Conservation (phyloP, 2,888 invertebrate species). For the Papilio protenor region DNA sequence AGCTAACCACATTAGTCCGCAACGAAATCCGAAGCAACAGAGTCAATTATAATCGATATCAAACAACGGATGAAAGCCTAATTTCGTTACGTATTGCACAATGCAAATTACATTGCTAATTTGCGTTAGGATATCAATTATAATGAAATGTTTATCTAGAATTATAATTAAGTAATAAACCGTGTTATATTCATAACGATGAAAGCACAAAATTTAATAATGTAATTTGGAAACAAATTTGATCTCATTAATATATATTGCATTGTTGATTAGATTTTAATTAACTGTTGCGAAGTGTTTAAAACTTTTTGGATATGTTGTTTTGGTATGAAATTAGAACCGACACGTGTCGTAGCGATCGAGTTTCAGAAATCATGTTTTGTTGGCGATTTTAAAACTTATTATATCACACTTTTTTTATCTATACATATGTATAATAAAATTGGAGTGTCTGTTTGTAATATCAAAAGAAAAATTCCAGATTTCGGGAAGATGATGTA, state of each 20-base stretch:
- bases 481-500: too few species aligned
- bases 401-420: not conserved
- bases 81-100: not conserved
- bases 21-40: not conserved
- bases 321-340: too few species aligned
- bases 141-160: not conserved
- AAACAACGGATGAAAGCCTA: not conserved
- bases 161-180: not conserved
- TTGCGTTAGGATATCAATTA: not conserved
- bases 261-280: constrained; percentile 16
- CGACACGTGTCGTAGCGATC: not conserved
- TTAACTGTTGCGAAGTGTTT: not conserved
- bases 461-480: too few species aligned
- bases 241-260: not conserved
- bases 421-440: too few species aligned
- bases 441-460: too few species aligned
- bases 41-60: not conserved
- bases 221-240: not conserved
- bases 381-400: not conserved
- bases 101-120: not conserved
- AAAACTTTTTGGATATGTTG: not conserved
- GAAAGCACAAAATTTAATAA: not conserved
- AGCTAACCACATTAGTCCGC: not conserved
- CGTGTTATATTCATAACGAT: not conserved
- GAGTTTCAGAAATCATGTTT: not conserved